Conservation (phyloP, 35 echinoderm and acorn worm species). For the Chiridota heheva region DNA sequence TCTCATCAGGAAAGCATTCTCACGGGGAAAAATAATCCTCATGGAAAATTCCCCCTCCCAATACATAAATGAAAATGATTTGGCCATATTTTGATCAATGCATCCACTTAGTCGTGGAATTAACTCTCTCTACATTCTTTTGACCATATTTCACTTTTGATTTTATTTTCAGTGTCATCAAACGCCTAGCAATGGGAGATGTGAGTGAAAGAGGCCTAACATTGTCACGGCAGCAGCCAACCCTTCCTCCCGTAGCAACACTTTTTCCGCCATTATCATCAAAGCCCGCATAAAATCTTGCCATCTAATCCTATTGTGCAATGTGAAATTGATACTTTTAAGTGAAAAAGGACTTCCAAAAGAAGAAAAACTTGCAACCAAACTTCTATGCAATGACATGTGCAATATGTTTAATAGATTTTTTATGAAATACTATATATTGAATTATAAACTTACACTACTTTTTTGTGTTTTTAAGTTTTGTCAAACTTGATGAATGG, state of each 20-base stretch:
- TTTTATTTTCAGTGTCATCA: constrained; percentile 49
- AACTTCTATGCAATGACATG: too few relatives aligned
- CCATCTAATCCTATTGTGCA: too few relatives aligned
- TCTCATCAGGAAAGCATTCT: not conserved
- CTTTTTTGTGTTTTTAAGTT: too few relatives aligned
- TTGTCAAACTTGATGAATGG: too few relatives aligned
- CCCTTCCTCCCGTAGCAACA: constrained; percentile 69
- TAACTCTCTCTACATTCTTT: not conserved
- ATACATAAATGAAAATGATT: not conserved
- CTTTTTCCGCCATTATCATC: constrained; percentile 83
- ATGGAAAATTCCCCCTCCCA: not conserved
- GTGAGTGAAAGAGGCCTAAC: not conserved
- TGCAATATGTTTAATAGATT: too few relatives aligned
- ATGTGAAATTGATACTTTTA: too few relatives aligned
- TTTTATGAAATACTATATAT: too few relatives aligned
- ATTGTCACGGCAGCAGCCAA: constrained; percentile 23
- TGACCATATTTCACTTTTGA: constrained; percentile 15
- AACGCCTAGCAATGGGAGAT: constrained; percentile 73
- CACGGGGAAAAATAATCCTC: not conserved
- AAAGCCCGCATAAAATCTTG: too few relatives aligned
- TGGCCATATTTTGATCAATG: not conserved
- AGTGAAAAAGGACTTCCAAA: too few relatives aligned
- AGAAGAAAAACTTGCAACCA: too few relatives aligned
- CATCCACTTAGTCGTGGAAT: not conserved
- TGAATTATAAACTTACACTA: too few relatives aligned